These are phyloP conservation scores for Mormyrus lacerda DNA, from an alignment of 2,113 vertebrate species.

Conservation along the genomic window DNA sequence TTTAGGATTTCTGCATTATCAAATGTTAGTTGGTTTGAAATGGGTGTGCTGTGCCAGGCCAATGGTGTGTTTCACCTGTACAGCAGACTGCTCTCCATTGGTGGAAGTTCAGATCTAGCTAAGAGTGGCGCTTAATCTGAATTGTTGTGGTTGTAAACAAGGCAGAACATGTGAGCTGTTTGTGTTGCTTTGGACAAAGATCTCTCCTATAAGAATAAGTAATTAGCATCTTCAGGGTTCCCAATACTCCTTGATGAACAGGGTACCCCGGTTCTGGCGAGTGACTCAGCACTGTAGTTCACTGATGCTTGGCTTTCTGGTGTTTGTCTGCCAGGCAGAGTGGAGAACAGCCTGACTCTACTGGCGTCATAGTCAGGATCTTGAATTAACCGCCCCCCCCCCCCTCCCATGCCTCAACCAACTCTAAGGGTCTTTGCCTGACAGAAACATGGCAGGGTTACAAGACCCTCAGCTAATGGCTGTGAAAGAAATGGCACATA, in stretches of 20 bases:
- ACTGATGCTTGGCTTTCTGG: not conserved
- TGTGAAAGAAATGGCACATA: conserved; percentile 32
- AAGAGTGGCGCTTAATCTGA: not conserved
- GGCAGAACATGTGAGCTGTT: not conserved
- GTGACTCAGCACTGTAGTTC: not conserved
- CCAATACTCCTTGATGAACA: not conserved
- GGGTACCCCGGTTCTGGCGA: not conserved
- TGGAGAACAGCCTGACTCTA: conserved; percentile 31
- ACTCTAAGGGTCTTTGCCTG: conserved; percentile 15
- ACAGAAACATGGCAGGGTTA: conserved; percentile 33
- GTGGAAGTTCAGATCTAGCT: not conserved
- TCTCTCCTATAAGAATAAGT: not conserved
- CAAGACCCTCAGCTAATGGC: conserved; percentile 26
- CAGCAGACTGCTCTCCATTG: not conserved
- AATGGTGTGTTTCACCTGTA: not conserved
- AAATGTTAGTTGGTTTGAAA: not conserved
- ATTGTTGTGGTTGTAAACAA: not conserved
- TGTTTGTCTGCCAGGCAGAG: conserved; percentile 9
- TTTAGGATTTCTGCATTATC: not conserved
- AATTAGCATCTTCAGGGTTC: not conserved
- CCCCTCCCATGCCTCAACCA: conserved; percentile 24
- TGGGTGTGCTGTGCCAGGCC: not conserved
- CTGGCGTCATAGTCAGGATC: conserved; percentile 22
- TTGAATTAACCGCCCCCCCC: conserved; percentile 14
- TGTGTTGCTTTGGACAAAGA: not conserved